Evolutionary conservation across 2,113 vertebrate species (phyloP), one percentile per base, ranked within the genome.

Genomic region (Lota lota): DNA sequence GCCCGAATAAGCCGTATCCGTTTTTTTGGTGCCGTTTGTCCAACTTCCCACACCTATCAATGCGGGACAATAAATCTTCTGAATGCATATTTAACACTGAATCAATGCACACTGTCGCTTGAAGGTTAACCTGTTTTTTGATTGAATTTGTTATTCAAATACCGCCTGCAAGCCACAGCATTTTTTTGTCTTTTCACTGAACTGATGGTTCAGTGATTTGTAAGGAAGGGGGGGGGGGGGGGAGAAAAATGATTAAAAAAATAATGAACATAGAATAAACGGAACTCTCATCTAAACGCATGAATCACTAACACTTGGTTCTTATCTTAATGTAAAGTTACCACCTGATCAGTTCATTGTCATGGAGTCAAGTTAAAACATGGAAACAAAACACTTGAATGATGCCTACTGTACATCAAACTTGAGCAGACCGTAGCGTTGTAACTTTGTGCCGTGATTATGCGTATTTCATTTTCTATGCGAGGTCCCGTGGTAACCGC

Each of bases 51-150:
- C 72, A 77, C 71, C 76, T 66, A 76, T 82, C 72, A 73, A 61
- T 28, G 67, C 68, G 63, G 68, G 80, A 89, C 86, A 85, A 89
- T 90, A 89, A 86, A 89, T 91, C 88, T 89, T 87, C 60, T 71
- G 75, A 86, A 83, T 80, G 83, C 86, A 90, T 83, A 84, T 88
- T 90, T 87, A 87, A 86, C 72, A 80, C 65, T 82, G 81, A 87
- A 83, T 88, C 87, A 84, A 80, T 81, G 79, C 80, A 83, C 66
- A 75, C 68, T 74, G 79, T 77, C 87, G 81, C 78, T 82, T 85
- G 85, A 88, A 91, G 87, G 88, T 88, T 87, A 91, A 88, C 82
- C 75, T 78, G 71, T 77, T 83, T 83, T 74, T 68, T 78, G 66
- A 77, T 79, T 70, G 64, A 69, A 88, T 88, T 78, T 86, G 82